A percentile compares a stretch with the other conserved stretches of the same genome.
These are phyloP conservation scores for Hydrochoerus hydrochaeris DNA, from an alignment of 2,113 vertebrate genomes.

Conservation along the genomic window DNA sequence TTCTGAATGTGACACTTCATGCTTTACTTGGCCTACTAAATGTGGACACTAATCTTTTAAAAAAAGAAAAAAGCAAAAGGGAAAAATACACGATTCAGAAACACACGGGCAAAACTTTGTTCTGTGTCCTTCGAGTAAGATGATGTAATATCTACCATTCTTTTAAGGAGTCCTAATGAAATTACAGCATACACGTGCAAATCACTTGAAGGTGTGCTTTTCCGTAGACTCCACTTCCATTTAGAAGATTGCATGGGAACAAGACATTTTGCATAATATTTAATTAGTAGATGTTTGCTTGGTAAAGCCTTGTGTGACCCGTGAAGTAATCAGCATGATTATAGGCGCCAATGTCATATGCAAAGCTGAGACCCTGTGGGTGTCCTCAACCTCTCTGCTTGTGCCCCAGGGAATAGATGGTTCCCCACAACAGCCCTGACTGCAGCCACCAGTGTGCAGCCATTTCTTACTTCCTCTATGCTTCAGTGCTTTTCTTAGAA, in stretches of 20 bases:
- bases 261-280: conserved; percentile 66
- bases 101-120: background rate
- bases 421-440: background rate
- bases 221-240: background rate
- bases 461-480: background rate
- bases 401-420: background rate
- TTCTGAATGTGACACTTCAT: background rate
- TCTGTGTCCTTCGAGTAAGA: background rate
- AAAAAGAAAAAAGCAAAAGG: background rate
- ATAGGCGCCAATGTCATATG: conserved; percentile 31
- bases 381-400: background rate
- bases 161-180: background rate
- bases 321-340: conserved; percentile 68
- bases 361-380: background rate
- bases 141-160: background rate
- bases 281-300: conserved; percentile 69
- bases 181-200: background rate
- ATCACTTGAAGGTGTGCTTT: background rate
- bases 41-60: background rate
- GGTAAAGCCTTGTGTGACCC: conserved; percentile 61
- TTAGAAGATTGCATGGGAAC: background rate
- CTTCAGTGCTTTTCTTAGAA: conserved; percentile 58
- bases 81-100: background rate
- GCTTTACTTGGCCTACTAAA: background rate
- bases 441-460: background rate